Evolutionary conservation across 2,888 invertebrate species (phyloP), one percentile per base, ranked within the genome.

Genomic region (Epicampocera succincta): DNA sequence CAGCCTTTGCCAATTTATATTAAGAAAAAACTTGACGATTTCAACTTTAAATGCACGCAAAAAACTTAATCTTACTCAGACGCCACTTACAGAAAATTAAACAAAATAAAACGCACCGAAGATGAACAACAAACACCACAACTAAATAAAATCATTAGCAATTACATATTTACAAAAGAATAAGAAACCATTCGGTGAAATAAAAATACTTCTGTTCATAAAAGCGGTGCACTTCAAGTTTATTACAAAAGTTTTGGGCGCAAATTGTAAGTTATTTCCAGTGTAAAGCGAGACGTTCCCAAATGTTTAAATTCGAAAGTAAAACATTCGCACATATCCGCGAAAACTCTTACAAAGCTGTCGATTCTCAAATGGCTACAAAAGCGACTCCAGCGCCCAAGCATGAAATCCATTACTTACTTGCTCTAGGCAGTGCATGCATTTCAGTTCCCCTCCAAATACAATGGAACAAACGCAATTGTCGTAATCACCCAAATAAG

Each of bases 401-500:
- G 73, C 46, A 60, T 33, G 38, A 68, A 11, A 52, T 19, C 12
- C 56, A 44, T 46, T 38, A 38, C 48, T 8, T 9, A 19, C 42
- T 48, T 40, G 38, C 58, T 48, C 11, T 63, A 58, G 46, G 12
- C 56, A 56, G 8, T 33, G 29, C 40, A 50, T 33, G 29, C 40
- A 50, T 58, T 66, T 56, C n/a, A 48, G 42, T 66, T 58, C 66
- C 17, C 8, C 19, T 15, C 50, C 54, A 29, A 8, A 5, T 15
- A 61, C 11, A 69, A 63, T 29, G 25, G 21, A 56, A 52, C 60
- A 66, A 72, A 78, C 33, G 8, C 65, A 72, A 66, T 78, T 58
- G 66, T 61, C 82, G 82, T 78, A 82, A 78, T 82, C 82, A 75
- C 56, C 82, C 82, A 78, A 82, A 82, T 75, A 82, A 78, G 82